Percentiles rank a stretch among this genome's conserved stretches.
Evolutionary conservation across 92 coral and sea anemone genomes (phyloP).

Genomic region (Plumapathes pennacea): DNA sequence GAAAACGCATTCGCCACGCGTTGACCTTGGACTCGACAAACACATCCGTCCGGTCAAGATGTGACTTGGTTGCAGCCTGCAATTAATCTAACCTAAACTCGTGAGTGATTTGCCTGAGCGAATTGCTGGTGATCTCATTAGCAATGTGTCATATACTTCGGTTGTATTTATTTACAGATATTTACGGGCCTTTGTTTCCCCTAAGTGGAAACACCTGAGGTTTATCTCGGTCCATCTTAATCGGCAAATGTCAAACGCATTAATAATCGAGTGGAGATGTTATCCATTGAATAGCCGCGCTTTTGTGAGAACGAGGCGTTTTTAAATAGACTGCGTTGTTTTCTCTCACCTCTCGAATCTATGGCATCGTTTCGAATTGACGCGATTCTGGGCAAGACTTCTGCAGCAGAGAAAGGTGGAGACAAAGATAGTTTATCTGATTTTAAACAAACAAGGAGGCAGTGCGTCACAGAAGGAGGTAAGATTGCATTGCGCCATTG

Average conservation of each 20-base stretch:
- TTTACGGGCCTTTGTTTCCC: constrained; percentile 31
- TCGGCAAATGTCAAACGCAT: constrained; percentile 83
- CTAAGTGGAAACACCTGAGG: constrained; percentile 51
- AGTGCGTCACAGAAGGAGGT: neutral
- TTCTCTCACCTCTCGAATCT: neutral
- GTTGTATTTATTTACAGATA: constrained; percentile 24
- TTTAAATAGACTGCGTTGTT: constrained; percentile 1
- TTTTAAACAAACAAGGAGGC: neutral
- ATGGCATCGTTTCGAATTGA: constrained; percentile 84
- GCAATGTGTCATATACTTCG: constrained; percentile 22
- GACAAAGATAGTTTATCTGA: neutral
- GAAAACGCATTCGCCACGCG: no score
- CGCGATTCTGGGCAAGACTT: constrained; percentile 67
- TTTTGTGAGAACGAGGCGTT: constrained; percentile 19
- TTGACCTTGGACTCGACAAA: no score
- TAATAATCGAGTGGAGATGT: constrained; percentile 71
- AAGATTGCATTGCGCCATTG: constrained; percentile 17
- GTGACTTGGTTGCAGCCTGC: no score
- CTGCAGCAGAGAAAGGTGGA: neutral
- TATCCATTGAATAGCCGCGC: constrained; percentile 4
- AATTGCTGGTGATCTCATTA: constrained; percentile 60
- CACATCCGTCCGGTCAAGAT: no score
- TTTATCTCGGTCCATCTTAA: constrained; percentile 44
- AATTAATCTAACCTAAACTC: no score
- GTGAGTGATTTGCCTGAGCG: no score